These are phyloP conservation scores for Arnoldichthys spilopterus DNA, from an alignment of 2,797 vertebrate genomes.

Conservation along the genomic window DNA sequence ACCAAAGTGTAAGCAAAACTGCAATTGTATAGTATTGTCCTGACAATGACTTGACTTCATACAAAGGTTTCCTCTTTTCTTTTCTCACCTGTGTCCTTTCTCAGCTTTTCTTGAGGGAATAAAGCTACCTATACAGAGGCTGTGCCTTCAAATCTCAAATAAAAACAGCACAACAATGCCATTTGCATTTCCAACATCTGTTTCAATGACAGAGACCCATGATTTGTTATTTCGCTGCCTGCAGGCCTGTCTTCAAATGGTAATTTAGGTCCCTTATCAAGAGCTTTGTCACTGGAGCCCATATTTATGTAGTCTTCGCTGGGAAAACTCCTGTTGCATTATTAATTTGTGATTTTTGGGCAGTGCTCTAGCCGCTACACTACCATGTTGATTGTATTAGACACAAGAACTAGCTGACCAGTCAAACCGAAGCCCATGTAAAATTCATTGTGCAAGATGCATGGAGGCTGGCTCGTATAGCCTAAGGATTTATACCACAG, in stretches of 20 bases:
- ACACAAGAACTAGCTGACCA: constrained; percentile 62
- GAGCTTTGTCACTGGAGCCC: constrained; percentile 65
- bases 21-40: not conserved
- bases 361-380: constrained; percentile 71
- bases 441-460: constrained; percentile 73
- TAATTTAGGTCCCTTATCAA: constrained; percentile 67
- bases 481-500: constrained; percentile 66
- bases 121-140: constrained; percentile 26
- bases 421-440: constrained; percentile 71
- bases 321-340: constrained; percentile 76
- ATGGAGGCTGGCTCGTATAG: constrained; percentile 59
- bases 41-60: constrained; percentile 20
- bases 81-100: constrained; percentile 42
- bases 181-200: constrained; percentile 76
- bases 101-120: constrained; percentile 45
- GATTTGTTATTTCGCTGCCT: constrained; percentile 63
- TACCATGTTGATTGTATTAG: constrained; percentile 75
- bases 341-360: constrained; percentile 77
- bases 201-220: constrained; percentile 61
- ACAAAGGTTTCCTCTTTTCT: not conserved
- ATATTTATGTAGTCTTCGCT: constrained; percentile 64
- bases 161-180: constrained; percentile 57
- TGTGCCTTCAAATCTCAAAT: constrained; percentile 40
- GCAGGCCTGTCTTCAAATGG: constrained; percentile 65
- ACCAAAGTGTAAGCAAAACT: not conserved